Evolutionary conservation across 2,888 invertebrate genomes (phyloP).

Genomic region (Baccha elongata): DNA sequence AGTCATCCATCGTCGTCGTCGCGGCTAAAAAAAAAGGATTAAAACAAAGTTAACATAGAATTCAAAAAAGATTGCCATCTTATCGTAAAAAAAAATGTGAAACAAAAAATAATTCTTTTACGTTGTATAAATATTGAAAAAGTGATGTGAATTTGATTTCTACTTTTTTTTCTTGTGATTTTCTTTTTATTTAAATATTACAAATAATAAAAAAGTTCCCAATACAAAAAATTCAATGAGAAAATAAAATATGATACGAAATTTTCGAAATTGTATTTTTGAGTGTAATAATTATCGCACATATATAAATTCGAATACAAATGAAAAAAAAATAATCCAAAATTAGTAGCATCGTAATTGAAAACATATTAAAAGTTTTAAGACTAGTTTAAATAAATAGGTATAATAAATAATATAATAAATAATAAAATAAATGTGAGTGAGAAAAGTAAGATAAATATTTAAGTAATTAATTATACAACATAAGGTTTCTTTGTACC

Average conservation of each 20-base stretch:
- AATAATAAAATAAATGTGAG: conserved; percentile 49
- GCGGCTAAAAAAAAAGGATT: conserved; percentile 30
- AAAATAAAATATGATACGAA: conserved; percentile 7
- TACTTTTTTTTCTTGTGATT: conserved; percentile 23
- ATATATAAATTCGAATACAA: conserved; percentile 12
- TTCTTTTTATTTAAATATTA: conserved; percentile 2
- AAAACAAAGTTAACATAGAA: conserved; percentile 38
- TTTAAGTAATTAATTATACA: conserved; percentile 33
- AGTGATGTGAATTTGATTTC: conserved; percentile 33
- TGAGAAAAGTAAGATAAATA: conserved; percentile 54
- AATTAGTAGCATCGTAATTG: conserved; percentile 22
- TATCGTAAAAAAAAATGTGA: conserved; percentile 17
- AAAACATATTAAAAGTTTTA: conserved; percentile 25
- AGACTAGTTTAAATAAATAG: conserved; percentile 39
- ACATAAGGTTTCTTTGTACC: conserved; percentile 57
- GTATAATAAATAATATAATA: conserved; percentile 44
- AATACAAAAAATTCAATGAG: background rate
- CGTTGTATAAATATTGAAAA: conserved; percentile 37
- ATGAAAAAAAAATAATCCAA: conserved; percentile 5
- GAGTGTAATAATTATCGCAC: conserved; percentile 12
- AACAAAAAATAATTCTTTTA: conserved; percentile 21
- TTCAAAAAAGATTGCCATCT: conserved; percentile 39
- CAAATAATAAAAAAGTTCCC: background rate
- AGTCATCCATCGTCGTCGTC: conserved; percentile 39
- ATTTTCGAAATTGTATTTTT: conserved; percentile 5